phyloP scores from a whole-genome alignment of 2,113 vertebrate species.

The Butorides virescens region DNA sequence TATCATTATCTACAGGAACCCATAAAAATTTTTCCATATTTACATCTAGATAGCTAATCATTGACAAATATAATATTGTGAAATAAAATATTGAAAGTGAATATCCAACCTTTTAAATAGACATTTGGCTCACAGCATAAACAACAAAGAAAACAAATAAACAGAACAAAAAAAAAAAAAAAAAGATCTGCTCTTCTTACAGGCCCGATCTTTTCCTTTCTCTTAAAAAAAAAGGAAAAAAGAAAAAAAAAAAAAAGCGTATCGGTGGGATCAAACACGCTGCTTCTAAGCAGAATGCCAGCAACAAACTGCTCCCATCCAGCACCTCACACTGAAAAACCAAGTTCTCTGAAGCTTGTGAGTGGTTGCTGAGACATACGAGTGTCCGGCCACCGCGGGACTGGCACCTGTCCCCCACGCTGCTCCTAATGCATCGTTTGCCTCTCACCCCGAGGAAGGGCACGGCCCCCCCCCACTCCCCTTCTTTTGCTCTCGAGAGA shows the following conservation, averaged over 20 bases:
- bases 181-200: conserved; percentile 39
- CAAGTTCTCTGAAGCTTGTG: neutral
- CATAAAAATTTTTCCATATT: conserved; percentile 75
- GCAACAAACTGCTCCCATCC: neutral
- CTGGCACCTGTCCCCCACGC: neutral
- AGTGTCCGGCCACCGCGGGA: fast-evolving
- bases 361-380: neutral
- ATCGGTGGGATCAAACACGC: neutral
- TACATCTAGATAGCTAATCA: conserved; percentile 75
- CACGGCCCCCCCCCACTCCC: fast-evolving
- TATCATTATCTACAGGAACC: conserved; percentile 77
- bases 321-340: neutral
- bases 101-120: conserved; percentile 78
- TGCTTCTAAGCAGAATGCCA: conserved; percentile 13
- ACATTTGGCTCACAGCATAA: conserved; percentile 81
- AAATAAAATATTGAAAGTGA: conserved; percentile 78
- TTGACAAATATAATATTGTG: conserved; percentile 73
- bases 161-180: conserved; percentile 12
- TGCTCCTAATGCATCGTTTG: neutral
- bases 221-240: neutral
- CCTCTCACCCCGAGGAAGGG: neutral
- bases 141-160: conserved; percentile 65
- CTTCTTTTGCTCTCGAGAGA: neutral
- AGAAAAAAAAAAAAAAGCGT: neutral
- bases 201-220: conserved; percentile 3